phyloP scores from a whole-genome alignment of 2,888 invertebrate species.

The Ethmia dodecea region DNA sequence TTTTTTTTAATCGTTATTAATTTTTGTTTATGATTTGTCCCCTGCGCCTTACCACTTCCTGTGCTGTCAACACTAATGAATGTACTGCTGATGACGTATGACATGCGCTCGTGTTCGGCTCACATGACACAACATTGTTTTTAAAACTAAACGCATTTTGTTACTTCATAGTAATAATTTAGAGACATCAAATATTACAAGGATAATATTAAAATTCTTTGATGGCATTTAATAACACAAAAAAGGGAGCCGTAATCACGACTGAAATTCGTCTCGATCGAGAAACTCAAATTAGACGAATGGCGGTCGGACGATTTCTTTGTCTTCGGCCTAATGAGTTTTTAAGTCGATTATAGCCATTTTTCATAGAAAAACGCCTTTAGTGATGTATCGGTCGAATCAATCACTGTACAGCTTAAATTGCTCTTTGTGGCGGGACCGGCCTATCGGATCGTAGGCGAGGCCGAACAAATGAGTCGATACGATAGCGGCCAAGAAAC shows the following conservation, averaged over 20 bases:
- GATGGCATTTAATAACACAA: conserved; percentile 52
- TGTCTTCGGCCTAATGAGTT: conserved; percentile 77
- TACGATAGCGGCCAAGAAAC: conserved; percentile 26
- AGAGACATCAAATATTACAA: conserved; percentile 27
- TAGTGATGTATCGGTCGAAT: conserved; percentile 75
- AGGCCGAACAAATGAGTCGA: conserved; percentile 41
- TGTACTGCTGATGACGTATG: conserved; percentile 51
- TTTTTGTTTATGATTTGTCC: conserved; percentile 59
- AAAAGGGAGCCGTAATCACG: conserved; percentile 61
- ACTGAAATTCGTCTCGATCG: conserved; percentile 69
- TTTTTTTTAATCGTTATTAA: conserved; percentile 53
- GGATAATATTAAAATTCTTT: conserved; percentile 45
- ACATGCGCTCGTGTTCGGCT: conserved; percentile 37
- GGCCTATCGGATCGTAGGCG: conserved; percentile 54
- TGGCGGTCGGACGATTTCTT: conserved; percentile 71
- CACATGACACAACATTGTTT: conserved; percentile 8
- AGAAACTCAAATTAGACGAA: conserved; percentile 72
- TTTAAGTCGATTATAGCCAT: conserved; percentile 78
- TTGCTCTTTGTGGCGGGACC: conserved; percentile 54
- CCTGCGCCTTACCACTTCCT: conserved; percentile 53
- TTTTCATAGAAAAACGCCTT: conserved; percentile 77
- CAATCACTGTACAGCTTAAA: conserved; percentile 72
- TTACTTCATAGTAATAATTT: conserved; percentile 7
- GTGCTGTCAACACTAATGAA: conserved; percentile 65
- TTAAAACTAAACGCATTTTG: conserved; percentile 3